These are phyloP conservation scores for Sarcophaga peregrina DNA, from an alignment of 1,140 invertebrate species.

Conservation along the genomic window DNA sequence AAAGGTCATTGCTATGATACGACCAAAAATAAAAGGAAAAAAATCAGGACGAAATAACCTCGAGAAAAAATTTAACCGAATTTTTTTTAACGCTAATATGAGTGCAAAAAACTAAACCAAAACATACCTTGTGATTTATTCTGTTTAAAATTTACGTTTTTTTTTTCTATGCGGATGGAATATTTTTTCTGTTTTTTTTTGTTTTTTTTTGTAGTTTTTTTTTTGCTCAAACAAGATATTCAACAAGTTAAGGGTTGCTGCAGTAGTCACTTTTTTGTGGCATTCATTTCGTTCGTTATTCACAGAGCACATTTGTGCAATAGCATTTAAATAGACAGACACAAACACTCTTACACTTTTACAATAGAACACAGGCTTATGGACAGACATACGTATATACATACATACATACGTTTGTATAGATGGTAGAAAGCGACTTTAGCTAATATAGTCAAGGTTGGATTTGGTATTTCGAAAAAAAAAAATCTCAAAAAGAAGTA, in stretches of 20 bases:
- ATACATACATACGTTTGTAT: not conserved
- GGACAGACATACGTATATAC: not conserved
- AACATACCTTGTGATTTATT: conserved; percentile 48
- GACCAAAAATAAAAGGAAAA: not conserved
- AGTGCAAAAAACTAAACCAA: conserved; percentile 41
- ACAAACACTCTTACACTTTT: not conserved
- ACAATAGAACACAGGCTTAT: not conserved
- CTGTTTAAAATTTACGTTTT: not conserved
- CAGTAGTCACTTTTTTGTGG: conserved; percentile 30
- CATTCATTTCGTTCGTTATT: conserved; percentile 7
- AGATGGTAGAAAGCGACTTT: conserved; percentile 44
- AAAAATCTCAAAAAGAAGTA: not conserved
- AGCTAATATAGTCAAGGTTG: conserved; percentile 35
- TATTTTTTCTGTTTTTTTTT: not conserved
- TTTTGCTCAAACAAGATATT: conserved; percentile 29
- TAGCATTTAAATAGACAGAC: not conserved
- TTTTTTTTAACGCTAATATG: conserved; percentile 48
- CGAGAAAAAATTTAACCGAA: conserved; percentile 46
- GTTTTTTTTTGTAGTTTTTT: conserved; percentile 48
- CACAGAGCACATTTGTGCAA: conserved; percentile 7
- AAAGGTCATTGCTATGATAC: not conserved
- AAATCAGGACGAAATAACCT: not conserved
- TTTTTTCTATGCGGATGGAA: conserved; percentile 47
- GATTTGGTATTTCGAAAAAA: not conserved
- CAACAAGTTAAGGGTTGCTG: conserved; percentile 46